Conservation (phyloP, 2,888 invertebrate genomes). For the Drosophila picticornis region DNA sequence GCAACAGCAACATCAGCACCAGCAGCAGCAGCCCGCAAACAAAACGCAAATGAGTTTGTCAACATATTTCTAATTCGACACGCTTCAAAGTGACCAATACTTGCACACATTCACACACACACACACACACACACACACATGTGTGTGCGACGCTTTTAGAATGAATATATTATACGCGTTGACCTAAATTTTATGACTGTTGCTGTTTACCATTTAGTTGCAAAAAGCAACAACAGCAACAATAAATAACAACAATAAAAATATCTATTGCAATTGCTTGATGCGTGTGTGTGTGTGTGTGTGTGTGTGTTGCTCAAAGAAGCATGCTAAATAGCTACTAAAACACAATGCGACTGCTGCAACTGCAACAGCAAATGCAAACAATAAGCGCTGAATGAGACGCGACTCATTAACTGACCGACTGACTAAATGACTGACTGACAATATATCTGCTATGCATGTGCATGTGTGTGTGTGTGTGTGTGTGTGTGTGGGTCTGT, state of each 20-base stretch:
- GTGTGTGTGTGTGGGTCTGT: conserved; percentile 35
- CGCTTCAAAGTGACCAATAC: conserved; percentile 62
- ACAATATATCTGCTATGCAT: conserved; percentile 21
- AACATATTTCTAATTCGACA: conserved; percentile 67
- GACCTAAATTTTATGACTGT: conserved; percentile 77
- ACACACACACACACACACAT: conserved; percentile 7
- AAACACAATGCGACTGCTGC: conserved; percentile 65
- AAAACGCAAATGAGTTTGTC: conserved; percentile 65
- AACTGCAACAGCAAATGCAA: conserved; percentile 53
- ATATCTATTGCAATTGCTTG: conserved; percentile 47
- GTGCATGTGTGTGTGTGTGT: conserved; percentile 15
- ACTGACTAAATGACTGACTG: conserved; percentile 19
- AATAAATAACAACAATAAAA: conserved; percentile 32
- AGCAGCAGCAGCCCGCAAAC: conserved; percentile 34
- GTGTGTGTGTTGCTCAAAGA: conserved; percentile 67
- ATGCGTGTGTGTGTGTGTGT: conserved; percentile 7
- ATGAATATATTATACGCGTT: conserved; percentile 81
- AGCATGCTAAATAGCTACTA: conserved; percentile 80
- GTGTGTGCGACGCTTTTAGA: conserved; percentile 55
- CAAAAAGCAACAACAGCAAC: conserved; percentile 38
- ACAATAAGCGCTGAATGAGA: conserved; percentile 43
- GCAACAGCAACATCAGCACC: conserved; percentile 4
- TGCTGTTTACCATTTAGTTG: conserved; percentile 71
- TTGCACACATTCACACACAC: conserved; percentile 17
- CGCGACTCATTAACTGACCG: conserved; percentile 29